These are phyloP conservation scores for Lutraria rhynchaena DNA, from an alignment of 1,140 invertebrate genomes.

Conservation along the genomic window DNA sequence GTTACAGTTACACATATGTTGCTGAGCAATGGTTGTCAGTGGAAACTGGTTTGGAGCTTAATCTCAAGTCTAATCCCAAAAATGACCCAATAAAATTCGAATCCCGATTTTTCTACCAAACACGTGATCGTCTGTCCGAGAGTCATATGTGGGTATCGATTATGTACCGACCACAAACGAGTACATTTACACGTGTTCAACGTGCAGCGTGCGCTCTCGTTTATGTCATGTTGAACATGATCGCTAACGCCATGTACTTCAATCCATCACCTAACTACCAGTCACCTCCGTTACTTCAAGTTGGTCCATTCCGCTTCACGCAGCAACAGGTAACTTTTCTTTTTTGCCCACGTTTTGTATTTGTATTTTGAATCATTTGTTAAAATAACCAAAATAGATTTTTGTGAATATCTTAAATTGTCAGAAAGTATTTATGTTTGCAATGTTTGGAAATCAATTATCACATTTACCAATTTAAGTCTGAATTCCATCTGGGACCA, in stretches of 20 bases:
- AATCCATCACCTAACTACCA: conserved; percentile 67
- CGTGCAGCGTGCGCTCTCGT: conserved; percentile 81
- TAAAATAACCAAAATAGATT: background rate
- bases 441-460: too few relatives aligned
- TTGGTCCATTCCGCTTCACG: conserved; percentile 75
- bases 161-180: conserved; percentile 78
- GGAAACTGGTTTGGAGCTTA: conserved; percentile 72
- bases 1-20: conserved; percentile 75
- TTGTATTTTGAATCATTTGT: background rate
- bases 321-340: conserved; percentile 63
- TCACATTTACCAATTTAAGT: too few relatives aligned
- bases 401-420: background rate
- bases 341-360: too few relatives aligned
- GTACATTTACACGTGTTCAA: conserved; percentile 82
- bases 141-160: conserved; percentile 82
- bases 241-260: conserved; percentile 83
- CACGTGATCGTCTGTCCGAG: conserved; percentile 78
- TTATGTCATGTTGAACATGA: conserved; percentile 82
- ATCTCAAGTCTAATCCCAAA: conserved; percentile 66
- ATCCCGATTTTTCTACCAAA: conserved; percentile 64
- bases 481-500: too few relatives aligned
- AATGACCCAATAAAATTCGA: conserved; percentile 71
- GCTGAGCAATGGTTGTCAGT: conserved; percentile 78
- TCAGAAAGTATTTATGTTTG: background rate
- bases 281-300: conserved; percentile 59